phyloP scores from a whole-genome alignment of 2,888 invertebrate genomes.

The Chouioia cunea region DNA sequence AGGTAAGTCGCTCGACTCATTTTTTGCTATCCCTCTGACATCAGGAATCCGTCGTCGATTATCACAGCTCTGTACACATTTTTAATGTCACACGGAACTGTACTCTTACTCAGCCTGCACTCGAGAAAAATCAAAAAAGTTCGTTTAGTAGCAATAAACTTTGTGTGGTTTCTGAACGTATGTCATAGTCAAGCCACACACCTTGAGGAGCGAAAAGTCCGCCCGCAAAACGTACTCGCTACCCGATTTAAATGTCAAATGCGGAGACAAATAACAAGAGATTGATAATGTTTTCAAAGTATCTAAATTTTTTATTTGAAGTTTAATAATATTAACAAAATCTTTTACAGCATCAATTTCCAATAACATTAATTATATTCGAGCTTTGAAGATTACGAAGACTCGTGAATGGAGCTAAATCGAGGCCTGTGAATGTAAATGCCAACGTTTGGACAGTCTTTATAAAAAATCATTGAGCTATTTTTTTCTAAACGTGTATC shows the following conservation, averaged over 20 bases:
- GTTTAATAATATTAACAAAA: constrained; percentile 42
- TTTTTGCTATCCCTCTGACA: neutral
- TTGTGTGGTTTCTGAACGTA: too few relatives aligned
- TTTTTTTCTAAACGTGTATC: constrained; percentile 17
- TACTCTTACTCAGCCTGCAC: neutral
- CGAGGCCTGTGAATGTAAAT: neutral
- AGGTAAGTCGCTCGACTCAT: too few relatives aligned
- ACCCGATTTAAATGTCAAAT: too few relatives aligned
- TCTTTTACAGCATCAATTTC: constrained; percentile 34
- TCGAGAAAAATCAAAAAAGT: neutral
- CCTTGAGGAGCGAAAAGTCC: too few relatives aligned
- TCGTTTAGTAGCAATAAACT: too few relatives aligned
- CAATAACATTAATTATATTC: constrained; percentile 39
- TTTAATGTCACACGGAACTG: neutral
- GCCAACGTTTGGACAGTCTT: too few relatives aligned
- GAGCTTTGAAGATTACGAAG: constrained; percentile 25
- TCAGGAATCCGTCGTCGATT: neutral
- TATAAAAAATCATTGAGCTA: too few relatives aligned
- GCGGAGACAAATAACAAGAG: neutral
- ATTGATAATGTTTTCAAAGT: constrained; percentile 30
- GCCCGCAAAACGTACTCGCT: too few relatives aligned
- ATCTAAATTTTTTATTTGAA: constrained; percentile 42
- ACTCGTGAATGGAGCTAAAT: constrained; percentile 3
- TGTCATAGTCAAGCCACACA: too few relatives aligned
- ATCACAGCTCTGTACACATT: neutral